Evolutionary conservation across 2,113 vertebrate species (phyloP), one percentile per base, ranked within the genome.

Genomic region (Sander lucioperca): DNA sequence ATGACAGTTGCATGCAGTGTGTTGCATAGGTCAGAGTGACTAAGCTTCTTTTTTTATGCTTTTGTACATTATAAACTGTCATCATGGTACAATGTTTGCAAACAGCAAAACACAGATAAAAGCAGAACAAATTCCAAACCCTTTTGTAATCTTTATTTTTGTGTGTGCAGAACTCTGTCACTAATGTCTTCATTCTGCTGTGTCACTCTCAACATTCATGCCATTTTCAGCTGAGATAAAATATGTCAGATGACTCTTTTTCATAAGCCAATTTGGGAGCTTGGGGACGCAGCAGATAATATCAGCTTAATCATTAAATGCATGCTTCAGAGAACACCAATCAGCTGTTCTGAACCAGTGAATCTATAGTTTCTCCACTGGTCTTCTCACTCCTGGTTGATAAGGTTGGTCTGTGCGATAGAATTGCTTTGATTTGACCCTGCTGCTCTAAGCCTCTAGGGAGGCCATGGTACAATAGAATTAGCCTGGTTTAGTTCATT

Each of bases 401-500:
- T 88, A 88, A 91, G 86, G 82, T 74, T 85, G 86, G 75, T 84
- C 74, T 89, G 85, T 76, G 74, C 74, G 83, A 54, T 85, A 83
- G 79, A 75, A 88, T 87, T 78, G 73, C 87, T 90, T 86, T 92
- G 88, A 92, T 88, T 90, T 91, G 83, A 92, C 86, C 86, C 77
- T 88, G 90, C 85, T 88, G 83, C 86, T 88, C 77, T 25, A 13
- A 80, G 75, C 77, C 78, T 83, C 65, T 71, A 50, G 77, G 85
- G 78, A 86, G 87, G 71, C 76, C 83, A 70, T 25, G 64, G 77
- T 79, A 76, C 90, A 92, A 91, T 91, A 93, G 86, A 93, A 92
- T 91, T 92, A 94, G 86, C 83, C 89, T 93, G 89, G 63, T 92
- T 91, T 90, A 85, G 91, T 91, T 92, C 90, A 90, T 90, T 94